Percentiles rank a stretch among this genome's conserved stretches.
Evolutionary conservation across 2,113 vertebrate genomes (phyloP).

Genomic region (Rhinopomastus cyanomelas): DNA sequence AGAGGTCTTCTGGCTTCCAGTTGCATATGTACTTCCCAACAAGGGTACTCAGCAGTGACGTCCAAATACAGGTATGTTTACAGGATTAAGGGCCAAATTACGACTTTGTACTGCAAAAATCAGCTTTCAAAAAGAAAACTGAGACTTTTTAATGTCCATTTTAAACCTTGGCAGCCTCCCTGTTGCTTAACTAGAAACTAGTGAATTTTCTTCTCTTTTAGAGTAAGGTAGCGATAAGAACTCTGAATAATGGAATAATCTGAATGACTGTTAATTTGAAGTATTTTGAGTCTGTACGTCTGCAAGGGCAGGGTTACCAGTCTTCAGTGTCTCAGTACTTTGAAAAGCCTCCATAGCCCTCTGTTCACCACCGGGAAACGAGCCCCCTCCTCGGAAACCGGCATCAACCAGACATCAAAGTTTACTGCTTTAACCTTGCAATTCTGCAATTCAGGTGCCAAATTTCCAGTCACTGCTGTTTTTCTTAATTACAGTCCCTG

Average conservation of each 20-base stretch:
- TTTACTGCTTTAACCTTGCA: conserved; percentile 47
- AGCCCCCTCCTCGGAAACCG: conserved; percentile 24
- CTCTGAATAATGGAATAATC: no score
- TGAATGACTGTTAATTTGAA: neutral
- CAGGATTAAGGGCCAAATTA: neutral
- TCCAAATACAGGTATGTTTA: neutral
- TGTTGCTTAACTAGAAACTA: neutral
- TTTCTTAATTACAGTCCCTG: conserved; percentile 48
- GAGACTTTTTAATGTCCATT: neutral
- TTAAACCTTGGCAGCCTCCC: neutral
- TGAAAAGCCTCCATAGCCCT: neutral
- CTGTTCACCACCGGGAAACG: neutral
- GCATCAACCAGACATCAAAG: conserved; percentile 14
- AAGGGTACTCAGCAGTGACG: fast-evolving
- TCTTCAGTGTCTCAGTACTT: neutral
- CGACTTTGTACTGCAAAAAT: neutral
- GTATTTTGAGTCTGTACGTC: neutral
- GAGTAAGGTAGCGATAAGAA: neutral
- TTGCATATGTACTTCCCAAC: neutral
- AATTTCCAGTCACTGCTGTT: conserved; percentile 46
- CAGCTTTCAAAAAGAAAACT: neutral
- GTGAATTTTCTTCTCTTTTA: neutral
- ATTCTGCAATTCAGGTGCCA: conserved; percentile 43
- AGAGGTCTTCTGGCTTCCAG: neutral
- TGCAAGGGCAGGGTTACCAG: neutral